phyloP scores from a whole-genome alignment of 2,113 vertebrate genomes.

The Pseudopodoces humilis region DNA sequence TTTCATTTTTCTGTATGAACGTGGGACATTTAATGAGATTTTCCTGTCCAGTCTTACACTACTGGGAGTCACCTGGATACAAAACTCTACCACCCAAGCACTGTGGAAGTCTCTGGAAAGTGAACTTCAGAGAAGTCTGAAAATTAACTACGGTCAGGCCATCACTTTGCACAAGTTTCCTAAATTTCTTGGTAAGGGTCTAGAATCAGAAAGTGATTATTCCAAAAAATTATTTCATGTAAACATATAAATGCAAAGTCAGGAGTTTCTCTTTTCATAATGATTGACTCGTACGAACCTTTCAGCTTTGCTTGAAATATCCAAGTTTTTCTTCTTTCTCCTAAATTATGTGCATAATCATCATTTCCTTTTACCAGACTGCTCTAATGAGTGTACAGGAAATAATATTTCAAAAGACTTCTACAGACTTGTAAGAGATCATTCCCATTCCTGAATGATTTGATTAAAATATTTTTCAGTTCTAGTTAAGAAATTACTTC shows the following conservation, averaged over 20 bases:
- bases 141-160: background rate
- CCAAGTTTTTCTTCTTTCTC: background rate
- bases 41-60: background rate
- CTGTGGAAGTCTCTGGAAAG: background rate
- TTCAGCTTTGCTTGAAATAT: background rate
- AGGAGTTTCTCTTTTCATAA: background rate
- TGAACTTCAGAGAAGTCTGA: background rate
- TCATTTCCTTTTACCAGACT: background rate
- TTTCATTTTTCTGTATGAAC: background rate
- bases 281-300: background rate
- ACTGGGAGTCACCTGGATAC: background rate
- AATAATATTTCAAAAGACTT: slow-evolving; percentile 16
- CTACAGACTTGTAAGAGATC: background rate
- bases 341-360: background rate
- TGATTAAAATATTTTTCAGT: background rate
- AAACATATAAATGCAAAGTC: background rate
- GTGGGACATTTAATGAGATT: background rate
- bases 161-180: background rate
- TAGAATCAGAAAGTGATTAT: background rate
- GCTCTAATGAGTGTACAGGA: background rate
- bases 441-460: background rate
- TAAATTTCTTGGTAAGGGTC: background rate
- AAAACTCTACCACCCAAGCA: background rate
- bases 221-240: background rate
- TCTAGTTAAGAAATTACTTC: background rate